phyloP scores from a whole-genome alignment of 2,113 vertebrate species.

The Orthonyx spaldingii region DNA sequence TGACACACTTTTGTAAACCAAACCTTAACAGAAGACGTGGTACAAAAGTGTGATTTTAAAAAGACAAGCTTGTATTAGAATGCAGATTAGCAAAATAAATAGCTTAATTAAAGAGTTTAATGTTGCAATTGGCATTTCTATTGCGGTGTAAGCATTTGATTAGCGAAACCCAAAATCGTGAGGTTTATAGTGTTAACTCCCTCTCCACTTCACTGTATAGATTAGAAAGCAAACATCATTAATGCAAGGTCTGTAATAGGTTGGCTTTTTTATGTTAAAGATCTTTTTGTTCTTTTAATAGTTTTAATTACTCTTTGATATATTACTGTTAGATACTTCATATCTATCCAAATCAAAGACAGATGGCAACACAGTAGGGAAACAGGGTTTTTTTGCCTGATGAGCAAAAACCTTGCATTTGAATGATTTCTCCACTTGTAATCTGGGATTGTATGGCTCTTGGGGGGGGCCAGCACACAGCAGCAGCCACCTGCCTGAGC shows the following conservation, averaged over 20 bases:
- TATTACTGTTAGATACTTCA: background rate
- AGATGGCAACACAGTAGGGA: background rate
- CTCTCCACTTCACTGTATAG: background rate
- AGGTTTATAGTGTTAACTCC: constrained; percentile 33
- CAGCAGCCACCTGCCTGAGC: background rate
- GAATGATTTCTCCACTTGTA: background rate
- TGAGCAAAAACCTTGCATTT: background rate
- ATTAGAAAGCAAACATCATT: background rate
- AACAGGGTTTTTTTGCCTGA: background rate
- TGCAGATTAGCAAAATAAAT: constrained; percentile 30
- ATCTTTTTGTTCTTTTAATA: background rate
- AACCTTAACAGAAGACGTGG: background rate
- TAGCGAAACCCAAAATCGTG: constrained; percentile 30
- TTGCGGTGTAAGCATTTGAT: constrained; percentile 20
- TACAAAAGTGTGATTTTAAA: background rate
- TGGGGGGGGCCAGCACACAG: background rate
- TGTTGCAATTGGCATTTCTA: constrained; percentile 35
- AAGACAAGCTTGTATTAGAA: background rate
- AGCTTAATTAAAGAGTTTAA: constrained; percentile 47
- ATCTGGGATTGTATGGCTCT: background rate
- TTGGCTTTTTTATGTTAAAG: background rate
- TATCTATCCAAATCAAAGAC: background rate
- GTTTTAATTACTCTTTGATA: background rate
- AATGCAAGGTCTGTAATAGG: background rate
- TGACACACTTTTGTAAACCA: background rate